Evolutionary conservation across 2,113 vertebrate species (phyloP).

Genomic region (Nothobranchius kuhntae): DNA sequence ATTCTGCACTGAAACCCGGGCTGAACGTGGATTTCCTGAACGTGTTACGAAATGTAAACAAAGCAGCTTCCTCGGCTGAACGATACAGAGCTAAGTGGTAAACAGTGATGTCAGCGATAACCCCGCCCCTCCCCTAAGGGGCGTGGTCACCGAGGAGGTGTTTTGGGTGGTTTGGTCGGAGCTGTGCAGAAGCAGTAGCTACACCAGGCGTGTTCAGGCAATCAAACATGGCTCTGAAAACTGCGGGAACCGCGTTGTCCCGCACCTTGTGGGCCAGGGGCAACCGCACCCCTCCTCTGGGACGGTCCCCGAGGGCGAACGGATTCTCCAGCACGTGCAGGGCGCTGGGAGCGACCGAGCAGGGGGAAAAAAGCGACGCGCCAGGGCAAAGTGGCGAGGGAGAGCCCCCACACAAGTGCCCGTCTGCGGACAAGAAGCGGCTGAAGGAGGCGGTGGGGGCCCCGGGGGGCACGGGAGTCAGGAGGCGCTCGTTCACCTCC

Average conservation of each 20-base stretch:
- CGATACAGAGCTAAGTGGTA: background rate
- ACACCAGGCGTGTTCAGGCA: background rate
- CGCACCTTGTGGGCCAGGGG: constrained; percentile 45
- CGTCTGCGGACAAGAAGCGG: constrained; percentile 48
- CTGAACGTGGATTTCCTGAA: background rate
- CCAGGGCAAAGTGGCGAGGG: constrained; percentile 24
- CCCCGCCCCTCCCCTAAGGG: constrained; percentile 3
- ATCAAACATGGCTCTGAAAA: constrained; percentile 57
- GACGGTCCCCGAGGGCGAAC: constrained; percentile 1
- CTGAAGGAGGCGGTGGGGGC: constrained; percentile 49
- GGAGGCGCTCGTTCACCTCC: constrained; percentile 70
- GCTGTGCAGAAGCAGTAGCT: background rate
- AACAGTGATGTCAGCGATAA: background rate
- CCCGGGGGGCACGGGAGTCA: constrained; percentile 26
- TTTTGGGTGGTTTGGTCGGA: constrained; percentile 2
- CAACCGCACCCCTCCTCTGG: constrained; percentile 30
- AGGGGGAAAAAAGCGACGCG: background rate
- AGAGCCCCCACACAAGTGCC: constrained; percentile 26
- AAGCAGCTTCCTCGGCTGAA: background rate
- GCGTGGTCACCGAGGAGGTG: constrained; percentile 14
- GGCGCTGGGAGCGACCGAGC: background rate
- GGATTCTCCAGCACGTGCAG: constrained; percentile 27
- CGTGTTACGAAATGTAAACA: background rate
- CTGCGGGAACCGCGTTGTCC: constrained; percentile 23
- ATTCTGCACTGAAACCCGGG: no score